Conservation (phyloP, 2,797 vertebrate species). For the Mus spretus region DNA sequence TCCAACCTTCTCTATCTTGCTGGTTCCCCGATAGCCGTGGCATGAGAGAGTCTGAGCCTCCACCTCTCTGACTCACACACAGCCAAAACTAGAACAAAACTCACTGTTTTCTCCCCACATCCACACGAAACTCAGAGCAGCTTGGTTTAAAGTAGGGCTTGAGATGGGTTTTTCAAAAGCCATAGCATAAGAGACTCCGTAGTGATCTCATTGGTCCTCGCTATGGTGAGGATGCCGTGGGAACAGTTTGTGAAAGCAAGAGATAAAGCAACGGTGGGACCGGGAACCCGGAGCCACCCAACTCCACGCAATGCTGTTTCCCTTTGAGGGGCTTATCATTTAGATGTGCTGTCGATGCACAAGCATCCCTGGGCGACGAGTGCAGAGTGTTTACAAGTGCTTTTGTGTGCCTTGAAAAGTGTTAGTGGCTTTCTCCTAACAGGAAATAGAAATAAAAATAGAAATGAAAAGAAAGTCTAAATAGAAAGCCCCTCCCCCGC, state of each 20-base stretch:
- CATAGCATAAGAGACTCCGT: background rate
- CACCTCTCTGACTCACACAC: background rate
- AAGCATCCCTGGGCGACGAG: background rate
- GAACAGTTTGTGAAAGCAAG: background rate
- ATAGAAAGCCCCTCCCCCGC: background rate
- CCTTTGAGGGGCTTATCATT: background rate
- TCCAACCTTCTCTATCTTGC: background rate
- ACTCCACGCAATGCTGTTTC: background rate
- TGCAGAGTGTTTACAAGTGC: background rate
- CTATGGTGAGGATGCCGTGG: background rate
- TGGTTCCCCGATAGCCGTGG: background rate
- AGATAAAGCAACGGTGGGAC: background rate
- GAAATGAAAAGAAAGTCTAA: background rate
- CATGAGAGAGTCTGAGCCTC: background rate
- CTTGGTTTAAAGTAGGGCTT: constrained; percentile 34
- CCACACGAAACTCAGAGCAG: background rate
- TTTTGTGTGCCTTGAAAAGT: background rate
- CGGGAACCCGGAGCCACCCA: background rate
- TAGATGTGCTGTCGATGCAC: background rate
- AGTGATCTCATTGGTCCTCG: background rate
- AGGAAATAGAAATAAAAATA: background rate
- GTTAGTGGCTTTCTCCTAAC: background rate
- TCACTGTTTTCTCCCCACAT: background rate
- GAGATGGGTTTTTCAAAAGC: background rate
- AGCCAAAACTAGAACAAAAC: background rate